Evolutionary conservation across 2,113 vertebrate genomes (phyloP), one percentile per base, ranked within the genome.

Genomic region (Hydrochoerus hydrochaeris): DNA sequence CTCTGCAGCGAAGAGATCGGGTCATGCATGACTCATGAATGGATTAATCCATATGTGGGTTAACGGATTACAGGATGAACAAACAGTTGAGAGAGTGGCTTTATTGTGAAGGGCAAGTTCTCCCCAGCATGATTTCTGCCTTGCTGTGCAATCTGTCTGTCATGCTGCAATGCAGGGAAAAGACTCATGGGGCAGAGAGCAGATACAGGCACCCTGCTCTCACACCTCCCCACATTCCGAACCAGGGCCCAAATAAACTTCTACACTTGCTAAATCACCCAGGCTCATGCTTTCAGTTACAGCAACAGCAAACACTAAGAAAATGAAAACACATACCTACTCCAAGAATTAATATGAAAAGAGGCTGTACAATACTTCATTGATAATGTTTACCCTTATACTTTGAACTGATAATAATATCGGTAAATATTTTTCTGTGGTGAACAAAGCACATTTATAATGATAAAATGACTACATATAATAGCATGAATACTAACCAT

Each of bases 401-500:
- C 30, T n/a, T 24, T 81, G 35, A 57, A 81, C 57, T 81, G 78
- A 32, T 24, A 81, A 22, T n/a, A 32, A 57, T 81, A 35, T 57
- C n/a, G 41, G 41, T 44, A 44, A 75, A 75, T 73, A 26, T 13
- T 3, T 44, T 44, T 75, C 38, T 26, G 24, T 44, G 71, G 24
- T 75, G 38, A 75, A 13, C 71, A 24, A 75, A 57, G 28, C 46
- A 57, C 32, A 57, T 22, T 54, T 30, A 26, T 80, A 54, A 80
- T 28, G 26, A 78, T 78, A 78, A 75, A 78, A 49, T 49, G 24
- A 32, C 28, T 49, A 78, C 99, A 99, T 99, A 99, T 99, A 99
- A 99, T 99, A 99, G 99, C 99, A 98, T 99, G 99, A 99, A 99
- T 99, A 98, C 99, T 99, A 99, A 99, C 99, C 99, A 99, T 99